Conservation (phyloP, 2,888 invertebrate genomes). For the Chrysina gloriosa region DNA sequence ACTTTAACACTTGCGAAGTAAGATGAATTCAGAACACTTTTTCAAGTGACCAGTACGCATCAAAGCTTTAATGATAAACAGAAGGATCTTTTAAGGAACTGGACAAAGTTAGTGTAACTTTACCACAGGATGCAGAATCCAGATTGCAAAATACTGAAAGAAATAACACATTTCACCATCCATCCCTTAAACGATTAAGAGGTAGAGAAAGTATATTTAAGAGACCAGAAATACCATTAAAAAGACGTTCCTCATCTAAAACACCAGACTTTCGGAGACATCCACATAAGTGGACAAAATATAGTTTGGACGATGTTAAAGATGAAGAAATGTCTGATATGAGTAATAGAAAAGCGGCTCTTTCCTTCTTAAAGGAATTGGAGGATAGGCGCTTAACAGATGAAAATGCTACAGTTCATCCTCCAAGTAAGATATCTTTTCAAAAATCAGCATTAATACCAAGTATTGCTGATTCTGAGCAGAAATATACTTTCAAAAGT, state of each 20-base stretch:
- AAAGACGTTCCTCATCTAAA: slow-evolving; percentile 68
- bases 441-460: slow-evolving; percentile 52
- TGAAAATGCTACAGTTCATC: slow-evolving; percentile 47
- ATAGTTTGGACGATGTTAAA: slow-evolving; percentile 81
- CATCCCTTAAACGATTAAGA: slow-evolving; percentile 70
- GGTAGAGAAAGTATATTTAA: slow-evolving; percentile 85
- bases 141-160: slow-evolving; percentile 46
- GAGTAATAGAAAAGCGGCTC: slow-evolving; percentile 81
- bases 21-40: slow-evolving; percentile 15
- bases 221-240: slow-evolving; percentile 75
- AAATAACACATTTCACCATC: slow-evolving; percentile 45
- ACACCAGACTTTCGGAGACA: slow-evolving; percentile 73
- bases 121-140: slow-evolving; percentile 7
- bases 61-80: slow-evolving; percentile 70
- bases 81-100: slow-evolving; percentile 76
- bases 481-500: slow-evolving; percentile 70
- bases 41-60: slow-evolving; percentile 51
- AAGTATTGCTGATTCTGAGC: slow-evolving; percentile 50
- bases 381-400: slow-evolving; percentile 63
- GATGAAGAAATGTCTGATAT: slow-evolving; percentile 82
- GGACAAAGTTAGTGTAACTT: slow-evolving; percentile 66
- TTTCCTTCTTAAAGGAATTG: slow-evolving; percentile 79
- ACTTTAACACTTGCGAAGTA: not conserved
- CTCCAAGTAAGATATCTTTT: slow-evolving; percentile 57
- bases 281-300: slow-evolving; percentile 86